Percentiles rank a stretch among this genome's conserved stretches.
Evolutionary conservation across 2,797 vertebrate species (phyloP).

Genomic region (Rallus crepitans): DNA sequence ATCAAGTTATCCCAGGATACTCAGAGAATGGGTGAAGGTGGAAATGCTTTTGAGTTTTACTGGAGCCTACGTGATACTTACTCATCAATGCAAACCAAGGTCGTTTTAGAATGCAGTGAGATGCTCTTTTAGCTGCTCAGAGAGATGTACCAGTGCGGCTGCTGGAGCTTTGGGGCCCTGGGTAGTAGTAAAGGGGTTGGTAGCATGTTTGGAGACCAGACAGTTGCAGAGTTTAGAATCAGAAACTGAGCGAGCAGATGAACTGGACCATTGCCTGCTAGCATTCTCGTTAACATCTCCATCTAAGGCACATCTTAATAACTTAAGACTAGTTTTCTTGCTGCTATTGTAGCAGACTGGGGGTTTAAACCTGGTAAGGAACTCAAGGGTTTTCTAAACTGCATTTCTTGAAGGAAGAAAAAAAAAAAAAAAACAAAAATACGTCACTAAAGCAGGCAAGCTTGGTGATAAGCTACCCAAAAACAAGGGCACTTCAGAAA

Average conservation of each 20-base stretch:
- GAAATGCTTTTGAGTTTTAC: not conserved
- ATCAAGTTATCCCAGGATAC: not conserved
- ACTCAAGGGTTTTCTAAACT: not conserved
- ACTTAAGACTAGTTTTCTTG: not conserved
- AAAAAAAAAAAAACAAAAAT: not conserved
- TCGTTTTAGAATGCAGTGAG: not conserved
- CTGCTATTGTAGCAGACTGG: fast-evolving
- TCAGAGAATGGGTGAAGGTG: not conserved
- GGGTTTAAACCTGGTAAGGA: not conserved
- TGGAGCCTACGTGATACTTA: fast-evolving
- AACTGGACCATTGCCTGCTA: not conserved
- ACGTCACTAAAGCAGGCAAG: not conserved
- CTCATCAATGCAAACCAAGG: not conserved
- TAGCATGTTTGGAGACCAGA: not conserved
- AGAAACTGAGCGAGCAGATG: not conserved
- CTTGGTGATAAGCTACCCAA: not conserved
- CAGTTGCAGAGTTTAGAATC: not conserved
- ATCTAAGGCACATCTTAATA: not conserved
- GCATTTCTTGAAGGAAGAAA: not conserved
- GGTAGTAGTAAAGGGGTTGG: not conserved
- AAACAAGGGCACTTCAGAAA: not conserved
- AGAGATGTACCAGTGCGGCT: not conserved
- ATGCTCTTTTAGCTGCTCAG: not conserved
- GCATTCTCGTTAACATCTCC: not conserved
- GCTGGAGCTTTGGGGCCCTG: not conserved